phyloP scores from a whole-genome alignment of 2,797 vertebrate genomes.

The Synaphobranchus kaupii region DNA sequence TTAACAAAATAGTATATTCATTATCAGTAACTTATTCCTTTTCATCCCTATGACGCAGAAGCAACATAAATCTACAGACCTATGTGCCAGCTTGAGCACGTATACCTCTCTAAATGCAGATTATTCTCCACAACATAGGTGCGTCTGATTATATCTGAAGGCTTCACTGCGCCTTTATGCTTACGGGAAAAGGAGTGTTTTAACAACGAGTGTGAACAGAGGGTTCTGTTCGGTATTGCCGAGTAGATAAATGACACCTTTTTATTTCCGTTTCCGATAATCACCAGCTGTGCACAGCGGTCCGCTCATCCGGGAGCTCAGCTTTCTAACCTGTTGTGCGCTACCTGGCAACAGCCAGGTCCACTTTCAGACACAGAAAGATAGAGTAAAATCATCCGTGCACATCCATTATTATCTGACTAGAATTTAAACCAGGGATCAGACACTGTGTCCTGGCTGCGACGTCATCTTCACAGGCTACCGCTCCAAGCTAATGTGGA shows the following conservation, averaged over 20 bases:
- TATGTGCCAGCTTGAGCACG: neutral
- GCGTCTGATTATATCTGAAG: neutral
- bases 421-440: neutral
- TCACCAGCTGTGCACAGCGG: neutral
- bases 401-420: neutral
- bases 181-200: neutral
- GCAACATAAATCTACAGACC: neutral
- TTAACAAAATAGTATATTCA: too few species aligned
- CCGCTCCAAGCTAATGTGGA: neutral
- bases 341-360: neutral
- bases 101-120: neutral
- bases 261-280: neutral
- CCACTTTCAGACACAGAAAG: neutral
- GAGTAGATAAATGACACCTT: neutral
- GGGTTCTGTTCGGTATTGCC: neutral
- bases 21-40: too few species aligned
- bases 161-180: neutral
- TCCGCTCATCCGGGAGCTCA: neutral
- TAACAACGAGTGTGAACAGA: neutral
- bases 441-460: neutral
- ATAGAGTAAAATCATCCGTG: neutral
- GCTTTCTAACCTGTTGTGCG: neutral
- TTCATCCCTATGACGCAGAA: neutral
- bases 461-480: conserved; percentile 1
- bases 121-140: neutral